Base-by-base conservation (phyloP, 2,888 invertebrate genomes). In the Xiphydria camelus region DNA sequence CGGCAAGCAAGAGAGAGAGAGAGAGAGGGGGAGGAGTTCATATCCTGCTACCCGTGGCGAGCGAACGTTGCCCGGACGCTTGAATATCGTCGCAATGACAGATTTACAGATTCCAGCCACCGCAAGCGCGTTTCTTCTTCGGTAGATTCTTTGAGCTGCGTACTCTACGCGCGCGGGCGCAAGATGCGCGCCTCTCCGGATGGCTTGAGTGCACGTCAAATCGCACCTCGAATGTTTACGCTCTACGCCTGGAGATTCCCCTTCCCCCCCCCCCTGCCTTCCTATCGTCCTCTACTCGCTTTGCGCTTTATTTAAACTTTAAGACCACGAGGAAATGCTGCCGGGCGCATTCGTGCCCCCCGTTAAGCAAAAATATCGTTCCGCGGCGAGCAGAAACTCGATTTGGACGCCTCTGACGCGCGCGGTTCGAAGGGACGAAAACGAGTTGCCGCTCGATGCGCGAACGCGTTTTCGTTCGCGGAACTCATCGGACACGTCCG, bases 21-120 rank as follows among this genome's bases (percentile, higher is more conserved):
- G n/a, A n/a, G n/a, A n/a, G n/a, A n/a, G n/a, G n/a, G n/a, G 34
- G 17, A 59, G 55, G 62, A 58, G 55, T 66, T 64, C 59, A 64
- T 61, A 62, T 66, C 57, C 61, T 62, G 58, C 57, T 54, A 57
- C 14, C 29, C 29, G 29, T 12, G 12, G 29, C 29, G 29, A 14
- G 29, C 12, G 29, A 29, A 12, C 29, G 29, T 12, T n/a, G 14
- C 29, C 29, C 14, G 15, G 14, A 15, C 47, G 45, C 45, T 45
- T 47, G 62, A 59, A 65, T 72, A 72, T 66, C 63, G 66, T 53
- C 49, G 64, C 65, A 74, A 66, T 67, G 74, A 74, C 74, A 74
- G 74, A 74, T 74, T 74, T 74, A 74, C 74, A 67, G 71, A 73
- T 74, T 70, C 70, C 71, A 74, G 70, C 64, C 67, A 66, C 62